phyloP scores from a whole-genome alignment of 2,113 vertebrate species.

The Vulpes vulpes region DNA sequence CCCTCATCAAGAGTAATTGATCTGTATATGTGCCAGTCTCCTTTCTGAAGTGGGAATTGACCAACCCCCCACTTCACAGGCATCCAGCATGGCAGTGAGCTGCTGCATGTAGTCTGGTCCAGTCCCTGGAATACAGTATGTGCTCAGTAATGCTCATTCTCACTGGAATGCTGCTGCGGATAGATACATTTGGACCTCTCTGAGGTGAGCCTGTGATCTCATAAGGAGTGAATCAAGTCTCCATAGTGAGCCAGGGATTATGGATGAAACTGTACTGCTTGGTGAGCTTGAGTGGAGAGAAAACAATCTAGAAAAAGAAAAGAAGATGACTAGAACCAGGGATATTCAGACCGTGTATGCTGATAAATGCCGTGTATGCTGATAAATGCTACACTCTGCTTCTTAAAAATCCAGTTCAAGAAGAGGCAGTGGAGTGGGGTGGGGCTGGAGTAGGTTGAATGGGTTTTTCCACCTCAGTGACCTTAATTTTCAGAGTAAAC shows the following conservation, averaged over 20 bases:
- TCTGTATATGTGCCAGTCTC: not conserved
- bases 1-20: not conserved
- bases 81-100: not conserved
- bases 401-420: not conserved
- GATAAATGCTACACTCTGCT: not conserved
- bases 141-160: not conserved
- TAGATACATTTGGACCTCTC: not conserved
- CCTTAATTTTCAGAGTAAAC: not conserved
- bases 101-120: accelerated
- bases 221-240: not conserved
- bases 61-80: too few relatives aligned
- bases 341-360: accelerated
- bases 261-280: not conserved
- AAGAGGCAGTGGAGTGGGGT: not conserved
- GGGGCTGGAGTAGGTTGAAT: not conserved
- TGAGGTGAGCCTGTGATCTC: not conserved
- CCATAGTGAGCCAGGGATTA: not conserved
- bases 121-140: not conserved
- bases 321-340: not conserved
- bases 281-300: not conserved
- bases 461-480: not conserved
- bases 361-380: not conserved
- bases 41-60: not conserved
- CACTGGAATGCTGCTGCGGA: not conserved
- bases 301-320: not conserved